phyloP scores from a whole-genome alignment of 1,140 invertebrate species.

The Monochamus saltuarius region DNA sequence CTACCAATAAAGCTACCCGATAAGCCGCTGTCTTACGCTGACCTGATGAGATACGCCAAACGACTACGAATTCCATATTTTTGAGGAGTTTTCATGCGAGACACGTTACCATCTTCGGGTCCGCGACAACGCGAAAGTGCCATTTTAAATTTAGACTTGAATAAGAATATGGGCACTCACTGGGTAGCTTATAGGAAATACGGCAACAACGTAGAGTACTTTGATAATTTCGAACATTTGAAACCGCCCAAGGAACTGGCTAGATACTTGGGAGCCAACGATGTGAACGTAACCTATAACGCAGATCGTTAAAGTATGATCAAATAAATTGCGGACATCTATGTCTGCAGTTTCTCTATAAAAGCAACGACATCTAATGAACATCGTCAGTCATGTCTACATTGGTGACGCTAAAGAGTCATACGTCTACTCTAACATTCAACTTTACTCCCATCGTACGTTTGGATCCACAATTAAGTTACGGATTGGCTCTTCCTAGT shows the following conservation, averaged over 20 bases:
- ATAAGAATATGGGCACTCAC: neutral
- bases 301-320: no score
- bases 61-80: neutral
- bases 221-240: neutral
- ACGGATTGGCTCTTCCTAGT: no score
- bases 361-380: no score
- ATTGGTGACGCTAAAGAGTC: no score
- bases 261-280: no score
- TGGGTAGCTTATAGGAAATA: neutral
- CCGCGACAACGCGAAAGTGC: conserved; percentile 19
- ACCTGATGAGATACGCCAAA: neutral
- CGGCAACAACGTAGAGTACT: neutral
- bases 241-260: no score
- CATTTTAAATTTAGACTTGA: neutral
- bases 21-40: neutral
- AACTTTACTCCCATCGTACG: no score
- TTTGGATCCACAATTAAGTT: neutral
- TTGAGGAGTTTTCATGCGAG: neutral
- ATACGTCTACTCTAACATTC: no score
- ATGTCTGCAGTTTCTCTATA: no score
- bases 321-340: no score
- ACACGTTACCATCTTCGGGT: neutral
- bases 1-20: neutral
- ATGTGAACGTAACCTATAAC: no score
- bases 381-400: no score